Percentiles rank a stretch among this genome's conserved stretches.
Evolutionary conservation across 2,797 vertebrate genomes (phyloP).

Genomic region (Mormyrus proboscirostris): DNA sequence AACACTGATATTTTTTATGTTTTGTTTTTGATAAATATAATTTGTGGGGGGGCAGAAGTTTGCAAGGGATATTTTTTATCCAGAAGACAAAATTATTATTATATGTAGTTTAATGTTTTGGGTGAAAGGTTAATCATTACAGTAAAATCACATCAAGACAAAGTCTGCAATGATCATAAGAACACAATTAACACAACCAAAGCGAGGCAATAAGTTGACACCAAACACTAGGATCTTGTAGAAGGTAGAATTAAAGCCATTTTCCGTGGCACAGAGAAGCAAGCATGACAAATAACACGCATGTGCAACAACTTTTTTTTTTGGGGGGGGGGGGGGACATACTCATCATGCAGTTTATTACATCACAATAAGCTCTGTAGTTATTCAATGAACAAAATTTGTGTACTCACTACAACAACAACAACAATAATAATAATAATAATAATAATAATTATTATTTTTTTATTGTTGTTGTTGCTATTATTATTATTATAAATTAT

Average conservation of each 20-base stretch:
- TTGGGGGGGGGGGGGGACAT: neutral
- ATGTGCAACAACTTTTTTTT: neutral
- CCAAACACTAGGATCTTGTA: neutral
- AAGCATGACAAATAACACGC: neutral
- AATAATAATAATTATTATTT: neutral
- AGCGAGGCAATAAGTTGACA: neutral
- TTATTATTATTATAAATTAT: neutral
- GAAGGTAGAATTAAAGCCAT: neutral
- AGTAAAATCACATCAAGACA: neutral
- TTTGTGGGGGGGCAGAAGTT: neutral
- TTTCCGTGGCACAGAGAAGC: neutral
- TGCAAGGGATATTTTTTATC: slow-evolving; percentile 7
- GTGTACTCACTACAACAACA: neutral
- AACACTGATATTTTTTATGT: neutral
- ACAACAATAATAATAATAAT: neutral
- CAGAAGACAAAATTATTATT: slow-evolving; percentile 10
- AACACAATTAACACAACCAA: neutral
- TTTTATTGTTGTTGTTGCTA: no score
- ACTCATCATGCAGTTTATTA: neutral
- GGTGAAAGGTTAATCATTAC: neutral
- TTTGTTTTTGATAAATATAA: neutral
- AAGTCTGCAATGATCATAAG: neutral
- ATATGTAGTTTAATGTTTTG: neutral
- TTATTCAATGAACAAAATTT: neutral
- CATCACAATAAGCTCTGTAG: neutral